Evolutionary conservation across 2,888 invertebrate genomes (phyloP), one percentile per base, ranked within the genome.

Genomic region (Hemicrepidius hirtus): DNA sequence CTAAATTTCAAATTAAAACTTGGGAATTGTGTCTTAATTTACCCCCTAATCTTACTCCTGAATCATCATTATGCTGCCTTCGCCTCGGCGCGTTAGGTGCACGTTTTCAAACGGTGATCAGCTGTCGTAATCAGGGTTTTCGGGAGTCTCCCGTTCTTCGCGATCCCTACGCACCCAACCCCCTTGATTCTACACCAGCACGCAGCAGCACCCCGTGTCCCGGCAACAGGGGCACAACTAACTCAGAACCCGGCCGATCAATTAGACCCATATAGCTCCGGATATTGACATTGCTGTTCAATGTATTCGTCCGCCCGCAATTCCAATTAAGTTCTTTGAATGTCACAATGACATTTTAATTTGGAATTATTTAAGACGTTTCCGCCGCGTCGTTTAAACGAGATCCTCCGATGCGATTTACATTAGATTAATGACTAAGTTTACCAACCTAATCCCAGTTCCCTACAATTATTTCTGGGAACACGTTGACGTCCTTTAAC

Each of bases 271-370:
- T 79, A 79, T 79, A 79, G 80, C 80, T 80, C 79, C 82, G 83
- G 82, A 82, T 84, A 83, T 83, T 84, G 84, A 83, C 83, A 82
- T 81, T 80, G 83, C 82, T 82, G 82, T 83, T 83, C 81, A 82
- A 80, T 82, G 82, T 82, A 81, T 79, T 82, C 81, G 78, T 80
- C 77, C 79, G 77, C 79, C 81, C 81, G 80, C 82, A 81, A 80
- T 84, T 84, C 83, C 83, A 84, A 83, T 84, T 84, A 83, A 83
- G 82, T 79, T 77, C 80, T 80, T 82, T 81, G 80, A 80, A 77
- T 81, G 80, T 81, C 81, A 82, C 82, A 82, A 81, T 79, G 83
- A 82, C 82, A 79, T 82, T 83, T 83, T 83, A 83, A 83, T 83
- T 83, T 81, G 78, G 80, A 80, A 81, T 81, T 81, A 80, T 80